Conservation (phyloP, 1,140 invertebrate species). For the Latrodectus geometricus region DNA sequence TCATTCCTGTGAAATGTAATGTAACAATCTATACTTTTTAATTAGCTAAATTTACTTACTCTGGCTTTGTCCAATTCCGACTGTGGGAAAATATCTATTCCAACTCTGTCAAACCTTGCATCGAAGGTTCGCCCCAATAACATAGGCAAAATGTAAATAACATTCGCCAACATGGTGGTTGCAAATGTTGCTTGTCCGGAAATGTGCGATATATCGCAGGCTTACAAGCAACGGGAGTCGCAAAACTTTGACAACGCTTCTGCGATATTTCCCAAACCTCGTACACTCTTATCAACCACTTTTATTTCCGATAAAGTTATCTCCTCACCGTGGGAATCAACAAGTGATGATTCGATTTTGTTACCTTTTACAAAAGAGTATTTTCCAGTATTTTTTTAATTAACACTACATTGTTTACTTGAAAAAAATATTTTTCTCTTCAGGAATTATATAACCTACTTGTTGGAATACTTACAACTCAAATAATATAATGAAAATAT, state of each 20-base stretch:
- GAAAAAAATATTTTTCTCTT: too few relatives aligned
- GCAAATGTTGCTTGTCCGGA: neutral
- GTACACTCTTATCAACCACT: neutral
- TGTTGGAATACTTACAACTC: too few relatives aligned
- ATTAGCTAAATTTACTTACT: conserved; percentile 36
- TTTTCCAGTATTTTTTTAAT: too few relatives aligned
- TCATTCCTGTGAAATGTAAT: too few relatives aligned
- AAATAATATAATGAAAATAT: too few relatives aligned
- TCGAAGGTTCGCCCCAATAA: conserved; percentile 59
- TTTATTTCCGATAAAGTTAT: neutral
- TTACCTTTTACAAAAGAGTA: too few relatives aligned
- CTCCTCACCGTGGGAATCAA: neutral
- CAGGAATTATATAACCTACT: too few relatives aligned
- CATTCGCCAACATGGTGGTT: conserved; percentile 49
- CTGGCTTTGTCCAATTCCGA: conserved; percentile 36
- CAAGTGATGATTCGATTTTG: neutral
- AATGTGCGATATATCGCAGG: neutral
- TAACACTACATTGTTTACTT: too few relatives aligned
- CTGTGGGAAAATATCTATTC: conserved; percentile 57
- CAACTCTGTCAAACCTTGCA: conserved; percentile 51
- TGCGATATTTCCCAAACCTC: neutral
- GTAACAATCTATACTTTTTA: neutral
- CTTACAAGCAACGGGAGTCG: neutral
- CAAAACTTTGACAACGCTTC: neutral
- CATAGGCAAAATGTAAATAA: conserved; percentile 60